phyloP scores from a whole-genome alignment of 2,113 vertebrate genomes.

The Hydrolagus affinis region DNA sequence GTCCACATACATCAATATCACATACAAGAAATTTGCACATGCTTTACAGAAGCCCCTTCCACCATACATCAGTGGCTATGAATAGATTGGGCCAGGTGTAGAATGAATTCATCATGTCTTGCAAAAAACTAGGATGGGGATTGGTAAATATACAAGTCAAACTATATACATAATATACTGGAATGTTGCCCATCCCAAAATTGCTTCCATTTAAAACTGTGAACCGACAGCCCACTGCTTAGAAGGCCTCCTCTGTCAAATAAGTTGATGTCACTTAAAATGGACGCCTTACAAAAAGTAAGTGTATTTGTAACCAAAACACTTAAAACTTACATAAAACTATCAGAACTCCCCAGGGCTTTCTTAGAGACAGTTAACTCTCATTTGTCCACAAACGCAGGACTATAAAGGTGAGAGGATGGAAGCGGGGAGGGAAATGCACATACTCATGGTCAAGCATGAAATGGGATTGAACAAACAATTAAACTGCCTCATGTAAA shows the following conservation, averaged over 20 bases:
- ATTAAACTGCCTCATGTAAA: not conserved
- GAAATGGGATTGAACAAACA: not conserved
- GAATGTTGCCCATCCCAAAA: conserved; percentile 61
- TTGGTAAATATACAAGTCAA: conserved; percentile 54
- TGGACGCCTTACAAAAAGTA: conserved; percentile 30
- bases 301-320: conserved; percentile 17
- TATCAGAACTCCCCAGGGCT: not conserved
- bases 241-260: conserved; percentile 24
- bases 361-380: not conserved
- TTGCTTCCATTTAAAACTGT: conserved; percentile 40
- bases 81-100: conserved; percentile 50
- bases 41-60: conserved; percentile 39
- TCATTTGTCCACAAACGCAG: not conserved
- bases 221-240: not conserved
- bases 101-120: conserved; percentile 41
- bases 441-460: not conserved
- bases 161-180: conserved; percentile 59
- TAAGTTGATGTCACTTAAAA: conserved; percentile 28
- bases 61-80: conserved; percentile 40
- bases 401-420: not conserved
- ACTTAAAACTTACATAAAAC: conserved; percentile 12
- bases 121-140: conserved; percentile 55
- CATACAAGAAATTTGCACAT: conserved; percentile 21
- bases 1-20: conserved; percentile 36
- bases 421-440: not conserved